Conservation (phyloP, 2,797 vertebrate species). For the Cuniculus paca region DNA sequence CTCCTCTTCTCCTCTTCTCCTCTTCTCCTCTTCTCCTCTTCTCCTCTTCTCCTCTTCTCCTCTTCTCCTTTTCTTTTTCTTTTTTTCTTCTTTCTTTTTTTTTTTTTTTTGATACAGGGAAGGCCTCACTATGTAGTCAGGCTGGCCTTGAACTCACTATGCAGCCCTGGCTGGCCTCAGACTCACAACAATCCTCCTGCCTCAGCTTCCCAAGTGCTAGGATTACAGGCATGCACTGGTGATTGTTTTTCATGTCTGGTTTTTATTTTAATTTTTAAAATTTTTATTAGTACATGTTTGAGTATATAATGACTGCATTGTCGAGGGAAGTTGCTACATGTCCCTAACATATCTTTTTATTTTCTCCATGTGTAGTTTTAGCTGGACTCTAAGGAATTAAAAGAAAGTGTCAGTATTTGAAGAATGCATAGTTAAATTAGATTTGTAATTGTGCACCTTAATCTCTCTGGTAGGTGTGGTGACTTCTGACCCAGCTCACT, state of each 20-base stretch:
- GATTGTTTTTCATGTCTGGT: constrained; percentile 44
- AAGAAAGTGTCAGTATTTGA: constrained; percentile 16
- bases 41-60: too few relatives aligned
- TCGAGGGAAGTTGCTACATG: neutral
- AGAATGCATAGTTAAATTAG: constrained; percentile 55
- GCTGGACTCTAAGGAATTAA: constrained; percentile 47
- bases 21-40: too few relatives aligned
- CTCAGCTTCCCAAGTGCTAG: too few relatives aligned
- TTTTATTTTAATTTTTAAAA: neutral
- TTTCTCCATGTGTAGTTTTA: constrained; percentile 52
- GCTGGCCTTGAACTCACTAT: too few relatives aligned
- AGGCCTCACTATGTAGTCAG: too few relatives aligned
- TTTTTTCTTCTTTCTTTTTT: too few relatives aligned
- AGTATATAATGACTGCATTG: neutral
- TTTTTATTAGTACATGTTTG: neutral
- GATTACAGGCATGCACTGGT: neutral
- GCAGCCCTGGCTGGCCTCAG: too few relatives aligned
- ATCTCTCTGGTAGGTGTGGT: constrained; percentile 42
- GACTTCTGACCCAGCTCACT: constrained; percentile 59
- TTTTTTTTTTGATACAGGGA: too few relatives aligned
- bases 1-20: too few relatives aligned
- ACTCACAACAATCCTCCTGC: too few relatives aligned
- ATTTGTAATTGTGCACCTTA: constrained; percentile 42
- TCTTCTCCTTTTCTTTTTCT: too few relatives aligned
- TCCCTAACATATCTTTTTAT: neutral